Base-by-base conservation (phyloP, 2,888 invertebrate species). In the Apomyelois bistriatella region DNA sequence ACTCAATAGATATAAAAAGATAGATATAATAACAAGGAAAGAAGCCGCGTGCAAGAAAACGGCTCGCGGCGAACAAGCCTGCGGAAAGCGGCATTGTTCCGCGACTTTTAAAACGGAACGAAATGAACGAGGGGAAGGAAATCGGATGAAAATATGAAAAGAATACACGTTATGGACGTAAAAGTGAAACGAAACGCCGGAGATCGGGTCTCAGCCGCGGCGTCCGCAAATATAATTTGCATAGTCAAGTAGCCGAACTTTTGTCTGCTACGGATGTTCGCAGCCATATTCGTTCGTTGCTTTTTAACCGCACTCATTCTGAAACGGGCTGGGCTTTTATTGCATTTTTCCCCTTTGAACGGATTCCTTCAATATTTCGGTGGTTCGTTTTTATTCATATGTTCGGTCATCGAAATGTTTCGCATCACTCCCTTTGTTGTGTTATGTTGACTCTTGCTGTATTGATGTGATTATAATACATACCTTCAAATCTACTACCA, bases 201-300 rank as follows among this genome's bases (percentile, higher is more conserved):
- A 84, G 88, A 89, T 89, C 87, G 85, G 79, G 82, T 82, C 85
- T 79, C 82, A 76, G 76, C 75, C 81, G 81, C 77, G 80, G 82
- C 82, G 90, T 90, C 90, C 82, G 90, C 90, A 91, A 91, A 91
- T 90, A 90, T 90, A 90, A 91, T 91, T 91, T 91, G 90, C 91
- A 91, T 91, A 90, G 87, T 75, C 90, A 90, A 91, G 87, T 91
- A 89, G 87, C 79, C 84, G 68, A 83, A 90, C 86, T 85, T 88
- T 88, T 86, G 90, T 88, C 85, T 88, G 88, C 82, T 79, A 72
- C 87, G 85, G 87, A 85, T 85, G 85, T 85, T 88, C 82, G 83
- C 80, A 82, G 83, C 85, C 90, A 87, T 88, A 88, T 86, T 85
- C 90, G 86, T 82, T 82, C 79, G 85, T 87, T 84, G 85, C 87